These are phyloP conservation scores for Luehdorfia chinensis DNA, from an alignment of 1,140 invertebrate species.

Conservation along the genomic window DNA sequence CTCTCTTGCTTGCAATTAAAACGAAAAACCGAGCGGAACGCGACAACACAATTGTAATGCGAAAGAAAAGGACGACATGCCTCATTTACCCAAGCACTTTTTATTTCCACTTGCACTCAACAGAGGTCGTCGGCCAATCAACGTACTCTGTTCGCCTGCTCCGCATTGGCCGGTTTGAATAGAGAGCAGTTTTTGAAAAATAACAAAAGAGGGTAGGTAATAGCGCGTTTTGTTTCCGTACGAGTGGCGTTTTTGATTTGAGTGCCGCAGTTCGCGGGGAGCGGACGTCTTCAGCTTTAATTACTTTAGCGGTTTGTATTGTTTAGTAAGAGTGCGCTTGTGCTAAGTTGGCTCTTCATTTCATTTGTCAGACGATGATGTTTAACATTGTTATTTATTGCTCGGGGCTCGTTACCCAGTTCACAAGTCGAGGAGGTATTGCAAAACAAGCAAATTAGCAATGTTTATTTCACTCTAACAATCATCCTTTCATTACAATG, in stretches of 20 bases:
- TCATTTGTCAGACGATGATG: slow-evolving; percentile 48
- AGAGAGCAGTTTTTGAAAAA: slow-evolving; percentile 66
- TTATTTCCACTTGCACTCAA: slow-evolving; percentile 72
- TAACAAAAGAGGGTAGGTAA: slow-evolving; percentile 75
- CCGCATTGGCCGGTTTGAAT: slow-evolving; percentile 72
- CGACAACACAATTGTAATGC: slow-evolving; percentile 30
- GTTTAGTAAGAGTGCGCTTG: slow-evolving; percentile 47
- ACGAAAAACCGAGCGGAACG: slow-evolving; percentile 65
- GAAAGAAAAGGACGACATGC: slow-evolving; percentile 51
- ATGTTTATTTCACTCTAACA: slow-evolving; percentile 52
- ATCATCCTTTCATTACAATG: slow-evolving; percentile 38
- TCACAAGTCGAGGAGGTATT: slow-evolving; percentile 38
- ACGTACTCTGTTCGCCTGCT: slow-evolving; percentile 62
- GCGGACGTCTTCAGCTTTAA: slow-evolving; percentile 62
- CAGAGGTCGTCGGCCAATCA: slow-evolving; percentile 74
- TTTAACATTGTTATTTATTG: slow-evolving; percentile 73
- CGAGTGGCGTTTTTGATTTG: slow-evolving; percentile 67
- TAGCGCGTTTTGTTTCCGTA: slow-evolving; percentile 74
- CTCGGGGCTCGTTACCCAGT: slow-evolving; percentile 41
- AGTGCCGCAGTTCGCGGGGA: slow-evolving; percentile 50
- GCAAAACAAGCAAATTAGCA: slow-evolving; percentile 67
- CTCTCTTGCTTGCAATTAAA: slow-evolving; percentile 74
- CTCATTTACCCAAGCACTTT: slow-evolving; percentile 72
- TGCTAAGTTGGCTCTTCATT: slow-evolving; percentile 57
- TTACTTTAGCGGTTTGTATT: slow-evolving; percentile 65